These are phyloP conservation scores for Sialis lutaria DNA, from an alignment of 2,888 invertebrate species.

Conservation along the genomic window DNA sequence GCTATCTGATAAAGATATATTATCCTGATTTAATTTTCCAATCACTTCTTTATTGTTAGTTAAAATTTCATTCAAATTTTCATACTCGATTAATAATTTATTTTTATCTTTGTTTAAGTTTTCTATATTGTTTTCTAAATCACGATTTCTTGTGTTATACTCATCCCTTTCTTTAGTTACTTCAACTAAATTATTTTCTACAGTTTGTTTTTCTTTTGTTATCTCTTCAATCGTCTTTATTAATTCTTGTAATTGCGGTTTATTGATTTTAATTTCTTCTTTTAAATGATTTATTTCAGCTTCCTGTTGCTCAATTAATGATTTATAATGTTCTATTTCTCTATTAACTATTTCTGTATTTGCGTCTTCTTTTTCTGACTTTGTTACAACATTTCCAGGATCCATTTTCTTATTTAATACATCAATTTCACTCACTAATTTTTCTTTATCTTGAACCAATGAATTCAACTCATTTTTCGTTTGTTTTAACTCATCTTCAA, in stretches of 20 bases:
- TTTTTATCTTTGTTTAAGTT: slow-evolving; percentile 1
- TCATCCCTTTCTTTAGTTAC: slow-evolving; percentile 11
- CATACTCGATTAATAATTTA: slow-evolving; percentile 3
- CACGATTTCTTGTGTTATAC: slow-evolving; percentile 1
- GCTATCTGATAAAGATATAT: too few species aligned
- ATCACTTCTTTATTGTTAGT: too few species aligned
- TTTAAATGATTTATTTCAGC: slow-evolving; percentile 19
- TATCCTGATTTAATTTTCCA: too few species aligned
- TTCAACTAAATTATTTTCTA: slow-evolving; percentile 9
- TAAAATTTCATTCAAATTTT: slow-evolving; percentile 6
- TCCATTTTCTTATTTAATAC: background rate
- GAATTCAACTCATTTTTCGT: slow-evolving; percentile 18
- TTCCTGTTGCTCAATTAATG: slow-evolving; percentile 24
- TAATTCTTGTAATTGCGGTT: slow-evolving; percentile 6
- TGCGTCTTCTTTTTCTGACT: slow-evolving; percentile 3
- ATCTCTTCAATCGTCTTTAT: slow-evolving; percentile 8
- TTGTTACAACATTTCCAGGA: slow-evolving; percentile 14
- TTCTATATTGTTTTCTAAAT: slow-evolving; percentile 1
- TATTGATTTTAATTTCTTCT: too few species aligned
- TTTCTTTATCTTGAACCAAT: background rate
- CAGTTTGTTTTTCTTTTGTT: slow-evolving; percentile 15
- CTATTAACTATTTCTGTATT: background rate
- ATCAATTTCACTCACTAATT: background rate
- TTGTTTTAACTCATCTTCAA: slow-evolving; percentile 27
- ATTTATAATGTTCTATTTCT: slow-evolving; percentile 18